Base-by-base conservation (phyloP, 2,113 vertebrate species). In the Cyprinodon tularosa region DNA sequence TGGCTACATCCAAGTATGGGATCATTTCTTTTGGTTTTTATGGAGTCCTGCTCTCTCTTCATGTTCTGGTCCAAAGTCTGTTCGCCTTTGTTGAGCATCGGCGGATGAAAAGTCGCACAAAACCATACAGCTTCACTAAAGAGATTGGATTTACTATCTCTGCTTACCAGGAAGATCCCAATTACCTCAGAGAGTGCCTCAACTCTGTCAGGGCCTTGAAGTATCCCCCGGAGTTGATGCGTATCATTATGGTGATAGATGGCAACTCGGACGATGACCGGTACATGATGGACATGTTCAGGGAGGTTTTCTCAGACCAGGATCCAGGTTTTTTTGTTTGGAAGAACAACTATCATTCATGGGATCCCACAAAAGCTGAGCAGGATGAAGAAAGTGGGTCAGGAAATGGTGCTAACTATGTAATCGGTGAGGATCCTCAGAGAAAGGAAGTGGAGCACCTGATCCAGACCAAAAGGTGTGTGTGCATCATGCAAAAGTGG, bases 241-340 rank as follows among this genome's bases (percentile, higher is more conserved):
- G 92, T 12, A 86, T 97, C 76, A 90, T 97, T 86, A 96, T 97
- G 96, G 96, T 97, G 73, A 92, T 97, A 40, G 96, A 97, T 2
- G 96, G 96, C 53, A 97, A 97, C 92, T 84, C 92, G 1, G 80
- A 93, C 0, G 96, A 97, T 1, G 96, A 97, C 89, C 84, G 47
- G 3, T 97, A 97, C 83, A 97, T 97, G 96, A 94, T 96, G 89
- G 94, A 97, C 66, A 97, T 97, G 96, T 97, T 97, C 89, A 90
- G 63, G 17, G 95, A 97, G 84, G 92, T 96, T 75, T 97, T 97
- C 74, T 90, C 88, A 0, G 95, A 95, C 29, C 91, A 94, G 70
- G 93, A 96, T 71, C 94, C 95, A 0, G 95, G 94, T 68, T 95
- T 91, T 60, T 96, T 87, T 14, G 84, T 94, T 71, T 97, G 96